Conservation (phyloP, 92 coral and sea anemone species). For the Epizoanthus stellaris region DNA sequence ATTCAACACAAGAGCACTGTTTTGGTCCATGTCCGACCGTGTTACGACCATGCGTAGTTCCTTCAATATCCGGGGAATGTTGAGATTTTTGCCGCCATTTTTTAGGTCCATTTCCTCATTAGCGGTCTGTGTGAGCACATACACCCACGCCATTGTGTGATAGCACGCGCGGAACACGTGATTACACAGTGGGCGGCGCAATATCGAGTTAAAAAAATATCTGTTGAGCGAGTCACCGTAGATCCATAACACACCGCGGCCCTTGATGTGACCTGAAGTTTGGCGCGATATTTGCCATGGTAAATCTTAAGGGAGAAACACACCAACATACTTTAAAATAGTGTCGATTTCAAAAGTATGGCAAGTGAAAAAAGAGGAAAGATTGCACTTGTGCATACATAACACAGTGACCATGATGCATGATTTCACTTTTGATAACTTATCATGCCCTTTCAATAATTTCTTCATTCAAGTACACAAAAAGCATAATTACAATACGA, state of each 20-base stretch:
- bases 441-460: too few relatives aligned
- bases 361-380: neutral
- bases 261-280: conserved; percentile 73
- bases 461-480: too few relatives aligned
- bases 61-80: conserved; percentile 75
- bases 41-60: conserved; percentile 73
- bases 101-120: conserved; percentile 78
- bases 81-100: conserved; percentile 69
- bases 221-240: conserved; percentile 89
- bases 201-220: conserved; percentile 77
- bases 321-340: neutral
- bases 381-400: neutral
- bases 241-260: conserved; percentile 85
- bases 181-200: conserved; percentile 72
- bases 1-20: conserved; percentile 80
- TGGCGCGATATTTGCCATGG: conserved; percentile 36
- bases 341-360: neutral
- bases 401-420: too few relatives aligned
- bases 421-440: too few relatives aligned
- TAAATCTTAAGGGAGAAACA: neutral
- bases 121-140: conserved; percentile 71
- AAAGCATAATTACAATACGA: too few relatives aligned
- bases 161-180: conserved; percentile 83
- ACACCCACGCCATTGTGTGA: conserved; percentile 92
- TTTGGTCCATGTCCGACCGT: conserved; percentile 81